Conservation (phyloP, 2,888 invertebrate species). For the Campaea margaritaria region DNA sequence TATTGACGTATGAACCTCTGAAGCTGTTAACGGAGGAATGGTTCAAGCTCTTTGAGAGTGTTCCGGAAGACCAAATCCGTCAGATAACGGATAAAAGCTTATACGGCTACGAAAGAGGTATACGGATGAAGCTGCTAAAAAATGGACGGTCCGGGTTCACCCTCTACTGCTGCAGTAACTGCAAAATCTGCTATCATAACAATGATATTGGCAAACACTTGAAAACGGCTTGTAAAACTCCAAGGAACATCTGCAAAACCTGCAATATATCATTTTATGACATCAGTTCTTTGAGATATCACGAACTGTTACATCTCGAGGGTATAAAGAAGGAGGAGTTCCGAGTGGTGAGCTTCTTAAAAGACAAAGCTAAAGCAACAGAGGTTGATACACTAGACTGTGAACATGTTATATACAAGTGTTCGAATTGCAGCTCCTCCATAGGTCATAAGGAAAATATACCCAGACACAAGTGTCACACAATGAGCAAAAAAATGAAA, state of each 20-base stretch:
- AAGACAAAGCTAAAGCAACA: constrained; percentile 1
- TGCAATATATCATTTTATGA: constrained; percentile 32
- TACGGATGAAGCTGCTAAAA: constrained; percentile 48
- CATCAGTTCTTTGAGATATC: constrained; percentile 14
- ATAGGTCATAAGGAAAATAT: neutral
- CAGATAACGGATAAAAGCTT: constrained; percentile 55
- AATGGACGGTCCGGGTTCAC: constrained; percentile 52
- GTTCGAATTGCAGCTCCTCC: constrained; percentile 15
- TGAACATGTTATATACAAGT: constrained; percentile 20
- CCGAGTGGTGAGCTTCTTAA: constrained; percentile 34
- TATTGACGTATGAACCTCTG: constrained; percentile 52
- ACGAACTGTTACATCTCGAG: constrained; percentile 25
- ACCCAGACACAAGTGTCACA: constrained; percentile 23
- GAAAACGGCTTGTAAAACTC: constrained; percentile 9
- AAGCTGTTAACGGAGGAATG: constrained; percentile 53
- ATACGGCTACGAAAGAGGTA: constrained; percentile 45
- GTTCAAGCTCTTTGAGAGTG: constrained; percentile 51
- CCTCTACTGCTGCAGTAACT: constrained; percentile 53
- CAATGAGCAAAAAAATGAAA: accelerated
- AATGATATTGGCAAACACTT: constrained; percentile 29
- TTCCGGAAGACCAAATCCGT: constrained; percentile 48
- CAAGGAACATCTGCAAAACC: constrained; percentile 22
- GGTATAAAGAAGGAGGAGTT: constrained; percentile 35
- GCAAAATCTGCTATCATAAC: constrained; percentile 39
- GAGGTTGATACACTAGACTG: neutral